phyloP scores from a whole-genome alignment of 2,888 invertebrate genomes.

The Hirtodrosophila cameraria region DNA sequence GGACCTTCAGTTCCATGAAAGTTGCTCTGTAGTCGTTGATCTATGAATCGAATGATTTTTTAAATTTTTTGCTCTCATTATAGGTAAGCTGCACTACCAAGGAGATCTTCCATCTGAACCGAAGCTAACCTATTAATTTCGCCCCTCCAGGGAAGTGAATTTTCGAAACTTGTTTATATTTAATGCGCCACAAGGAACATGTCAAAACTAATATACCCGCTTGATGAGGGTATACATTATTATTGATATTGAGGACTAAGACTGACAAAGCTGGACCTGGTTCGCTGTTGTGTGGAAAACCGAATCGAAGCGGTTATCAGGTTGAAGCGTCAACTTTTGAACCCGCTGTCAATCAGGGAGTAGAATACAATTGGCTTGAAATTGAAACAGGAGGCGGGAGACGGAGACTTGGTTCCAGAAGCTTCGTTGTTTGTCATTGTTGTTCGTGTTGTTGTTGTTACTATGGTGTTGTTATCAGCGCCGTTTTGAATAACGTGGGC shows the following conservation, averaged over 20 bases:
- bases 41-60: no score
- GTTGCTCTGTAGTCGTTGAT: no score
- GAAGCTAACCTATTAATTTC: no score
- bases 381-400: neutral
- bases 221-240: no score
- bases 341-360: slow-evolving; percentile 39
- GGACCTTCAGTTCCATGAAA: no score
- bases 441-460: neutral
- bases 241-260: no score
- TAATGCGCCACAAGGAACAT: neutral
- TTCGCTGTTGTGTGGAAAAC: slow-evolving; percentile 26
- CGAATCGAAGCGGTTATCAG: slow-evolving; percentile 68
- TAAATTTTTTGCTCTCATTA: no score
- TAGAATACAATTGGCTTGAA: neutral
- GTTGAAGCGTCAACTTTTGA: slow-evolving; percentile 48
- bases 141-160: no score
- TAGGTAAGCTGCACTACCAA: no score
- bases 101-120: no score
- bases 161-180: no score
- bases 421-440: slow-evolving; percentile 8
- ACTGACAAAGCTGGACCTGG: neutral
- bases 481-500: slow-evolving; percentile 17
- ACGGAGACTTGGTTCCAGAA: slow-evolving; percentile 1
- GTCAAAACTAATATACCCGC: neutral
- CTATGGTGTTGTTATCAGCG: slow-evolving; percentile 10